A percentile compares a stretch with the other conserved stretches of the same genome.
These are phyloP conservation scores for Pterocles gutturalis DNA, from an alignment of 2,113 vertebrate genomes.

Conservation along the genomic window DNA sequence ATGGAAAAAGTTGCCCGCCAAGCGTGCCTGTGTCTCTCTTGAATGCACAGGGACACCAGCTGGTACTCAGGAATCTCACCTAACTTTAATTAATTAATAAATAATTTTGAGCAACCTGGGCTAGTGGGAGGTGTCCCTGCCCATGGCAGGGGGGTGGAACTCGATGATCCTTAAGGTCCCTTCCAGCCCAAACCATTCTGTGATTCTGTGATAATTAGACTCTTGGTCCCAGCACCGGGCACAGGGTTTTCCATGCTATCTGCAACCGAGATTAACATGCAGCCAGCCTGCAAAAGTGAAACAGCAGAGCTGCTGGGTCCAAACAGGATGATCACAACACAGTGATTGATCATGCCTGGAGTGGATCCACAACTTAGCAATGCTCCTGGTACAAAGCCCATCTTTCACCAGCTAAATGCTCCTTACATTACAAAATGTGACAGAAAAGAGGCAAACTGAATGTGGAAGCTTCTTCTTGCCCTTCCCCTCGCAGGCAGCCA, in stretches of 20 bases:
- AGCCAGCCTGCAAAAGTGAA: neutral
- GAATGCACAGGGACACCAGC: neutral
- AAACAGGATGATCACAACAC: neutral
- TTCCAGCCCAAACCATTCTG: no score
- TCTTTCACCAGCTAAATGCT: neutral
- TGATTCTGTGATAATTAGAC: neutral
- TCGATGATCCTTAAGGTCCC: no score
- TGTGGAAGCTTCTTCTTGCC: neutral
- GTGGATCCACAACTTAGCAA: neutral
- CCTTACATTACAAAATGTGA: neutral
- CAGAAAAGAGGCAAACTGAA: neutral
- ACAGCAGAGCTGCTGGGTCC: neutral
- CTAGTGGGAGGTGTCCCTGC: no score
- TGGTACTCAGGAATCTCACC: neutral
- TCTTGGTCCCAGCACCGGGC: neutral
- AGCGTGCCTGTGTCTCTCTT: neutral
- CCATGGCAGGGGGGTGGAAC: no score
- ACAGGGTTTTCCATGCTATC: neutral
- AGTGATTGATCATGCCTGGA: neutral
- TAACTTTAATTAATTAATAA: neutral
- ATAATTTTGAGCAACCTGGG: no score
- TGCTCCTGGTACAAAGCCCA: fast-evolving
- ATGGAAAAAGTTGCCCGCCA: neutral
- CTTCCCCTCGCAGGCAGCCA: neutral
- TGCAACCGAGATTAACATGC: neutral